phyloP scores from a whole-genome alignment of 2,113 vertebrate genomes.

The Pedionomus torquatus region DNA sequence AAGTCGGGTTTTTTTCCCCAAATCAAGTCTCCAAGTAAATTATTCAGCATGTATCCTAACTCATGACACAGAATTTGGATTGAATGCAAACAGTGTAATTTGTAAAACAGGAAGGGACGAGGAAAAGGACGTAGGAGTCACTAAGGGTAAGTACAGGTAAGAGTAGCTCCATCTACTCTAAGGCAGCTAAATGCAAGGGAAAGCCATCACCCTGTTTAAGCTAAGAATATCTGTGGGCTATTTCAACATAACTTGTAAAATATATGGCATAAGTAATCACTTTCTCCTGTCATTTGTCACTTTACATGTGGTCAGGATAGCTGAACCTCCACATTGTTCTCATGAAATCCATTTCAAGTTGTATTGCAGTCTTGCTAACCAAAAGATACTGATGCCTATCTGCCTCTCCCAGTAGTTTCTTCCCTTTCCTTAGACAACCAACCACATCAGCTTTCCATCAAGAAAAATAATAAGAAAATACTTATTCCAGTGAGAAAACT shows the following conservation, averaged over 20 bases:
- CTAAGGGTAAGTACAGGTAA: fast-evolving
- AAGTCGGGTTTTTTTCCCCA: neutral
- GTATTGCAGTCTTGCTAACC: neutral
- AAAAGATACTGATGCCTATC: neutral
- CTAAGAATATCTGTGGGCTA: neutral
- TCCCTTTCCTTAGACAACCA: neutral
- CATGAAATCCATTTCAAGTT: neutral
- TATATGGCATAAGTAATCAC: fast-evolving
- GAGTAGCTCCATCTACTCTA: neutral
- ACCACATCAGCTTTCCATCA: neutral
- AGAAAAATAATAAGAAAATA: neutral
- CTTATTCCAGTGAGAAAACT: neutral
- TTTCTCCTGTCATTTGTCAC: neutral
- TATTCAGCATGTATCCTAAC: neutral
- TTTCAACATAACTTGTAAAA: neutral
- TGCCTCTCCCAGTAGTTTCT: fast-evolving
- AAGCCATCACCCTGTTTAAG: neutral
- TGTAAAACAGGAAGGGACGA: neutral
- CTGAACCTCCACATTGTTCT: fast-evolving
- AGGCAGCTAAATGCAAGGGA: neutral
- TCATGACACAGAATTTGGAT: neutral
- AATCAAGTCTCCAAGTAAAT: neutral
- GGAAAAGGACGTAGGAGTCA: neutral
- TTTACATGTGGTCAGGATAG: neutral
- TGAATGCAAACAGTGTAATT: neutral